Percentiles rank a stretch among this genome's conserved stretches.
These are phyloP conservation scores for Anguilla japonica DNA, from an alignment of 2,113 vertebrate species.

Conservation along the genomic window DNA sequence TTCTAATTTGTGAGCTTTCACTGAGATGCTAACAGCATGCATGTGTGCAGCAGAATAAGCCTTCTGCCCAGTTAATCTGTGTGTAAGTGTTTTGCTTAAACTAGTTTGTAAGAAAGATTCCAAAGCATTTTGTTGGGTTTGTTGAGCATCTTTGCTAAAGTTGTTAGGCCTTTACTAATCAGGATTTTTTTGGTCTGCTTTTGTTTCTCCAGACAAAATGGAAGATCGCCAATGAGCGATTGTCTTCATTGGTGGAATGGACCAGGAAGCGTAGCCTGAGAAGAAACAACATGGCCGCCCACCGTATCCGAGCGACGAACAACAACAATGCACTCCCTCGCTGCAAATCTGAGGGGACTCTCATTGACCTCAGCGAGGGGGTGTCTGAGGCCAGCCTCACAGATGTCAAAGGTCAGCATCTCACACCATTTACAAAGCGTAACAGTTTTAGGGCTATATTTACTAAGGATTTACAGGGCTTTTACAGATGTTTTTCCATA, in stretches of 20 bases:
- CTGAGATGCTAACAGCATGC: background rate
- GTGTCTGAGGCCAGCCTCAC: conserved; percentile 78
- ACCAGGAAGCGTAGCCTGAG: conserved; percentile 22
- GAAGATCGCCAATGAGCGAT: conserved; percentile 43
- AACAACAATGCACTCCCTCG: conserved; percentile 81
- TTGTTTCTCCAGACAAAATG: conserved; percentile 54
- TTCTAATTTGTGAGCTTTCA: background rate
- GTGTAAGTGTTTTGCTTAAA: conserved; percentile 8
- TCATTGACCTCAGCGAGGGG: conserved; percentile 84
- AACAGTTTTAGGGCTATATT: background rate
- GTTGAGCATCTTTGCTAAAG: background rate
- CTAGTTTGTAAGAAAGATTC: conserved; percentile 9
- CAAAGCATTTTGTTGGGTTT: background rate
- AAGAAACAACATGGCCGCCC: conserved; percentile 80
- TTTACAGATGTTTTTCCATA: too few species aligned
- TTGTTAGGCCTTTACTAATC: background rate
- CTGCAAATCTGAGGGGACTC: conserved; percentile 90
- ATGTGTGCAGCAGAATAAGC: background rate
- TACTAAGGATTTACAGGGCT: too few species aligned
- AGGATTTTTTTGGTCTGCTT: background rate
- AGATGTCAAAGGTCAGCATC: conserved; percentile 84
- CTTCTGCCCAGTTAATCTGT: conserved; percentile 5
- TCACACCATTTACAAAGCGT: background rate
- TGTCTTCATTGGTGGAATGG: conserved; percentile 13
- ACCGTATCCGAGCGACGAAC: conserved; percentile 86